Evolutionary conservation across 2,113 vertebrate species (phyloP).

Genomic region (Corythaeola cristata): DNA sequence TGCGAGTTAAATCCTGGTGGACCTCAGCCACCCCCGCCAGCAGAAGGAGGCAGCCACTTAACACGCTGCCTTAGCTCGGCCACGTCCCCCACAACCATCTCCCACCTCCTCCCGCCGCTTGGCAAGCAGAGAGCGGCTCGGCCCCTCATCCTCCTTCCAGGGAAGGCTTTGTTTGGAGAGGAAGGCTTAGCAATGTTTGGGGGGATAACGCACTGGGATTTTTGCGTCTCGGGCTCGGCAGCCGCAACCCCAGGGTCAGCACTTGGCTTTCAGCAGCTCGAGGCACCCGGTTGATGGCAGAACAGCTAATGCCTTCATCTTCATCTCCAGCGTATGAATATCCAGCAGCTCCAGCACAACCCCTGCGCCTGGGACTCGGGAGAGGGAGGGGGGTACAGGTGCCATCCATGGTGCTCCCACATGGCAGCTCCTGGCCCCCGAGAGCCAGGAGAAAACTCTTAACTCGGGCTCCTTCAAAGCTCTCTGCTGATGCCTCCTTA

Average conservation of each 20-base stretch:
- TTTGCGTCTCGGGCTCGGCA: neutral
- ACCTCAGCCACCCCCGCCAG: neutral
- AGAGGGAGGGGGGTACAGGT: too few relatives aligned
- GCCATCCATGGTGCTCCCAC: neutral
- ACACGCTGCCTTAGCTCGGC: neutral
- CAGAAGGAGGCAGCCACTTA: neutral
- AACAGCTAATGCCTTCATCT: neutral
- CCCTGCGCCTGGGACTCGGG: neutral
- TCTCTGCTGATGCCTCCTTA: neutral
- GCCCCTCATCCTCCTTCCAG: neutral
- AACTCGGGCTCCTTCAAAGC: rapidly evolving
- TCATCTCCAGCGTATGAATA: rapidly evolving
- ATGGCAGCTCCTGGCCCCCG: rapidly evolving
- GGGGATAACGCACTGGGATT: neutral
- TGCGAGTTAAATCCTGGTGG: neutral
- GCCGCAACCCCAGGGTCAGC: neutral
- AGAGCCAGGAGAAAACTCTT: rapidly evolving
- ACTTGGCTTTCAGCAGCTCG: neutral
- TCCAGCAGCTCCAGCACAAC: neutral
- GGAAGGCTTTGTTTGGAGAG: neutral
- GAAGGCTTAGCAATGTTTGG: neutral
- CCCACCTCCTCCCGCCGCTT: neutral
- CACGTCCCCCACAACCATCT: neutral
- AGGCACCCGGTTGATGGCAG: neutral
- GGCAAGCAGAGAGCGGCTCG: rapidly evolving